These are phyloP conservation scores for Masticophis lateralis DNA, from an alignment of 2,797 vertebrate genomes.

Conservation along the genomic window DNA sequence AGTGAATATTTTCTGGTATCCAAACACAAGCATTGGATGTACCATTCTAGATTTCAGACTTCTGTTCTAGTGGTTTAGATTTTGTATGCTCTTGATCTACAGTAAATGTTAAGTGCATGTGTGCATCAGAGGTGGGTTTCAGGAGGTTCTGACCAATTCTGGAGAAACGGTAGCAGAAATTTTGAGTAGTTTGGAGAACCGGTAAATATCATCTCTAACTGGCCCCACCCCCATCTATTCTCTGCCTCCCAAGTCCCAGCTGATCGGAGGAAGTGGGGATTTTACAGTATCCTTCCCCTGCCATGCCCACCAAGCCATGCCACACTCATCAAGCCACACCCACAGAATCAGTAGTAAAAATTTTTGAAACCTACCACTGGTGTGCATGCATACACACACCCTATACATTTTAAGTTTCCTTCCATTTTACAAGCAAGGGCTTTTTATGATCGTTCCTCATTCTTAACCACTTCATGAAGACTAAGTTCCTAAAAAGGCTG, in stretches of 20 bases:
- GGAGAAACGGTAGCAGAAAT: too few relatives aligned
- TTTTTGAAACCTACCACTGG: too few relatives aligned
- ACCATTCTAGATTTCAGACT: neutral
- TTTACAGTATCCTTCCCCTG: too few relatives aligned
- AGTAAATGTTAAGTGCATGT: neutral
- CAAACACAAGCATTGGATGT: neutral
- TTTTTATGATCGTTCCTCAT: neutral
- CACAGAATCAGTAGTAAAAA: too few relatives aligned
- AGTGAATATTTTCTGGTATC: neutral
- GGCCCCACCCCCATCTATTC: too few relatives aligned
- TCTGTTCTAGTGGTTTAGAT: neutral
- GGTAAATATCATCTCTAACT: too few relatives aligned
- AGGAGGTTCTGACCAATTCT: too few relatives aligned
- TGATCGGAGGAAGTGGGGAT: too few relatives aligned
- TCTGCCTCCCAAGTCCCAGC: too few relatives aligned
- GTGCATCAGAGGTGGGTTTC: neutral
- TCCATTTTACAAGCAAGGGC: neutral
- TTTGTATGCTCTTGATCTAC: neutral
- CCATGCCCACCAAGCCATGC: too few relatives aligned
- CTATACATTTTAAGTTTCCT: neutral
- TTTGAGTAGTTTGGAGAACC: too few relatives aligned
- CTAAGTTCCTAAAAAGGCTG: neutral
- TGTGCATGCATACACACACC: neutral
- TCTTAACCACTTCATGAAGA: neutral
- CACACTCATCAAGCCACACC: too few relatives aligned